Percentiles rank a stretch among this genome's conserved stretches.
phyloP scores from a whole-genome alignment of 1,140 invertebrate species.

The Bombus soroeensis region DNA sequence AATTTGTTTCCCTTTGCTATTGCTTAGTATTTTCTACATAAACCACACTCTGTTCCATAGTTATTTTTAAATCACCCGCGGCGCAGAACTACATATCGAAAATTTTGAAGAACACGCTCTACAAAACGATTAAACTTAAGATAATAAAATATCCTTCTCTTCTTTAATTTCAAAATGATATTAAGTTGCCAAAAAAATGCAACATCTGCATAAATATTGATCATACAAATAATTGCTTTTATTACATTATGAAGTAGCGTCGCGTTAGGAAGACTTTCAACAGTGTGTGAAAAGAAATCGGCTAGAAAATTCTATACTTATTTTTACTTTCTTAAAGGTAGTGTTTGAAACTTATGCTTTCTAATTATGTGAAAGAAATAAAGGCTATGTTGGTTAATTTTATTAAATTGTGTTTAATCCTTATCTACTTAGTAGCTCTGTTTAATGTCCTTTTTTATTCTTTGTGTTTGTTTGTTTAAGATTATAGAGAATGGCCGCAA shows the following conservation, averaged over 20 bases:
- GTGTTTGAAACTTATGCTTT: neutral
- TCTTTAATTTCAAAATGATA: neutral
- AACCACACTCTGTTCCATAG: conserved; percentile 52
- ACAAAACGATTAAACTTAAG: conserved; percentile 4
- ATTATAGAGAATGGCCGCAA: conserved; percentile 76
- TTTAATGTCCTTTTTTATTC: neutral
- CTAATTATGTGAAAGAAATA: neutral
- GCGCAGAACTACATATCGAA: conserved; percentile 49
- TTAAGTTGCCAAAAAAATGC: too few species aligned
- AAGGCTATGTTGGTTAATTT: neutral
- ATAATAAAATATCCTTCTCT: neutral
- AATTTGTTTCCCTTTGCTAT: neutral
- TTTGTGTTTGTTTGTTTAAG: conserved; percentile 35
- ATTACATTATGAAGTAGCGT: neutral
- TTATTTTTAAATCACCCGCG: conserved; percentile 73
- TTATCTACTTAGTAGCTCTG: neutral
- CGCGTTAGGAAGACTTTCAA: neutral
- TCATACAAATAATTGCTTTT: neutral
- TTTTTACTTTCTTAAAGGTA: neutral
- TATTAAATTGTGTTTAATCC: neutral
- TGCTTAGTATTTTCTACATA: conserved; percentile 32
- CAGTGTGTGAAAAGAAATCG: neutral
- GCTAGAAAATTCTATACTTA: neutral
- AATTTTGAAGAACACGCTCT: conserved; percentile 20
- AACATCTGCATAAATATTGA: neutral